Evolutionary conservation across 2,797 vertebrate genomes (phyloP).

Genomic region (Mycteria americana): DNA sequence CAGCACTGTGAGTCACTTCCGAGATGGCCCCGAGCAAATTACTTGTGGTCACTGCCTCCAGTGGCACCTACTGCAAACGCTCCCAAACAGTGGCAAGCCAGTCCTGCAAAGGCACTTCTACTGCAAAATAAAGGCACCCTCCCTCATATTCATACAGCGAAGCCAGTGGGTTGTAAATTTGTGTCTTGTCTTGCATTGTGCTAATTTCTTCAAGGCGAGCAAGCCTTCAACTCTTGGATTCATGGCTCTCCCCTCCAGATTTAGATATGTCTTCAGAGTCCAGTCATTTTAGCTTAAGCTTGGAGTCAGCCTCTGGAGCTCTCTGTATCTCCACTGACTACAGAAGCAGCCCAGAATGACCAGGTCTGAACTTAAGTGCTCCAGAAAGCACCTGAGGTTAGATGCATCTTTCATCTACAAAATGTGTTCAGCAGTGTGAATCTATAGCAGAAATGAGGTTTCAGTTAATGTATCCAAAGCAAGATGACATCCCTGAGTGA

Average conservation of each 20-base stretch:
- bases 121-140: neutral
- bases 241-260: neutral
- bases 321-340: neutral
- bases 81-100: rapidly evolving
- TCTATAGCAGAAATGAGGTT: neutral
- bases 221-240: neutral
- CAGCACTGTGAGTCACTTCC: neutral
- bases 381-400: neutral
- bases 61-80: neutral
- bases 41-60: neutral
- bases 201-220: neutral
- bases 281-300: neutral
- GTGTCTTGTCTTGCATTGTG: neutral
- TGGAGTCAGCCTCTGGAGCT: neutral
- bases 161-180: neutral
- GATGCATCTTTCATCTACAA: neutral
- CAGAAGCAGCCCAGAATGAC: neutral
- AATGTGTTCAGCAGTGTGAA: neutral
- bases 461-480: neutral
- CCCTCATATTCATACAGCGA: neutral
- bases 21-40: neutral
- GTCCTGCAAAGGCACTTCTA: neutral
- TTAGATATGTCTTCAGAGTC: neutral
- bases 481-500: neutral
- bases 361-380: neutral